These are phyloP conservation scores for Apamea monoglypha DNA, from an alignment of 2,888 invertebrate genomes.

Conservation along the genomic window DNA sequence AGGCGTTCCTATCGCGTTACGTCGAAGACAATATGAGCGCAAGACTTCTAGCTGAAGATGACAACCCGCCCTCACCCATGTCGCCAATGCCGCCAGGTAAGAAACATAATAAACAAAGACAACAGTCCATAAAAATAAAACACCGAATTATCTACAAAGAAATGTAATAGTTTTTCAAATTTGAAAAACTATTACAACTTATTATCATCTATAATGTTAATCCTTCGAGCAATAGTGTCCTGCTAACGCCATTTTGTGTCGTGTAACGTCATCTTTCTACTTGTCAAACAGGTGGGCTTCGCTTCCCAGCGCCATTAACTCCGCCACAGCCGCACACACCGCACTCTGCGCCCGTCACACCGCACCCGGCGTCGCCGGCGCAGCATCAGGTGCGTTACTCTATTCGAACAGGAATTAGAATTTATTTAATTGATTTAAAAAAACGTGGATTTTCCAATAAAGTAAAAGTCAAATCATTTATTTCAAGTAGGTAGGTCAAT, in stretches of 20 bases:
- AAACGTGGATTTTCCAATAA: not conserved
- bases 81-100: conserved; percentile 93
- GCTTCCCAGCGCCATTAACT: conserved; percentile 96
- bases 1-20: conserved; percentile 97
- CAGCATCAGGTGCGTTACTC: conserved; percentile 87
- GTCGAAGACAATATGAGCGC: conserved; percentile 97
- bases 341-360: conserved; percentile 91
- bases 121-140: too few relatives aligned
- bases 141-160: not conserved
- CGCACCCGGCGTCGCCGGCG: conserved; percentile 88
- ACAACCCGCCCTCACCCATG: conserved; percentile 98
- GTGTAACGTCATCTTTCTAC: not conserved
- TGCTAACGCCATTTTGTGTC: not conserved
- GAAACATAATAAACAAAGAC: not conserved
- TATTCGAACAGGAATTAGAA: not conserved
- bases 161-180: not conserved
- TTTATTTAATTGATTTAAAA: too few relatives aligned
- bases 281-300: conserved; percentile 86
- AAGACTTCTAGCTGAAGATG: conserved; percentile 97
- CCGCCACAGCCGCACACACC: conserved; percentile 92
- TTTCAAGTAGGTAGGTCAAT: not conserved
- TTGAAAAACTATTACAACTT: too few relatives aligned
- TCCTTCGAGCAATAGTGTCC: not conserved
- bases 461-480: not conserved
- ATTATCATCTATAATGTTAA: too few relatives aligned